Percentiles rank a stretch among this genome's conserved stretches.
Evolutionary conservation across 2,797 vertebrate species (phyloP).

Genomic region (Gadopsis bispinosus): DNA sequence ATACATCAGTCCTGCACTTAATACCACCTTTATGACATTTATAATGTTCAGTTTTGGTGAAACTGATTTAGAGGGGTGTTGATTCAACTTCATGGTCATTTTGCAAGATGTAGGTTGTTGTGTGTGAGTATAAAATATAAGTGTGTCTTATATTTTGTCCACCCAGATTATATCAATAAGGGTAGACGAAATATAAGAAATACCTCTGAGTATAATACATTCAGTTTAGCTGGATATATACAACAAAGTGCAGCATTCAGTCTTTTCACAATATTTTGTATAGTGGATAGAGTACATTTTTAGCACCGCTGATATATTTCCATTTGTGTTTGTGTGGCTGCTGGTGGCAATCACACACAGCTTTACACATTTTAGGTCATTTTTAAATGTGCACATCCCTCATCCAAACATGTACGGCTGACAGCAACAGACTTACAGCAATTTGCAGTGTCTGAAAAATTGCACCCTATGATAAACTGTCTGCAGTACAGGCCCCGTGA

Average conservation of each 20-base stretch:
- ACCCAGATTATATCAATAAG: not conserved
- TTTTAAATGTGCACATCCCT: conserved; percentile 3
- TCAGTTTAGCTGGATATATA: not conserved
- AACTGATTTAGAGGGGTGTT: not conserved
- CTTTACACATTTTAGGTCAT: conserved; percentile 12
- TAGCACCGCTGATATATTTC: not conserved
- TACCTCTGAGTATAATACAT: not conserved
- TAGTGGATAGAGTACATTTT: not conserved
- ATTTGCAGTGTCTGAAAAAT: conserved; percentile 30
- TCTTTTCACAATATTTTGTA: not conserved
- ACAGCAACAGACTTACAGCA: conserved; percentile 23
- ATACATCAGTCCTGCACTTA: not conserved
- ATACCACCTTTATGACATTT: not conserved
- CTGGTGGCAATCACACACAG: conserved; percentile 8
- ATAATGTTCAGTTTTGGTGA: not conserved
- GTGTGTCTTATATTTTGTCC: not conserved
- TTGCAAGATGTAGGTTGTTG: not conserved
- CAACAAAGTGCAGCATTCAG: not conserved
- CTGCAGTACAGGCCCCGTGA: conserved; percentile 18
- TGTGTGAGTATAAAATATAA: not conserved
- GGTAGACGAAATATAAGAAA: not conserved
- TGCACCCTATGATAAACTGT: conserved; percentile 20
- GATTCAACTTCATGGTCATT: not conserved
- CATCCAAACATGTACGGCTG: conserved; percentile 19
- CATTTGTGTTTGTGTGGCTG: conserved; percentile 2